phyloP scores from a whole-genome alignment of 1,140 invertebrate species.

The Catajapyx aquilonaris region DNA sequence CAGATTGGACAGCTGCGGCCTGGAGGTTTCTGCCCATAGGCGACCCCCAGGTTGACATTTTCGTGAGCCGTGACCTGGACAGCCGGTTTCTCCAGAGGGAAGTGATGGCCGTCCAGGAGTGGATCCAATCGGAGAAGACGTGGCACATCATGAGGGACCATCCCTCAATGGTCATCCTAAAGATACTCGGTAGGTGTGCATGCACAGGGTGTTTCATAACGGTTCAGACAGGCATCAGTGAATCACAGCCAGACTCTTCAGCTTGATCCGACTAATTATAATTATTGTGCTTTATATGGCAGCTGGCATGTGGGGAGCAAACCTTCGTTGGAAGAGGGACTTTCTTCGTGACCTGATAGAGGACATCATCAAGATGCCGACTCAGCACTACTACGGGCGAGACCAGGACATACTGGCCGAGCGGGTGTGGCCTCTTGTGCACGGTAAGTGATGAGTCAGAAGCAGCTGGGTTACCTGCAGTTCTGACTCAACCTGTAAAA shows the following conservation, averaged over 20 bases:
- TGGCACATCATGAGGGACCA: slow-evolving; percentile 17
- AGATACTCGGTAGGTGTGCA: neutral
- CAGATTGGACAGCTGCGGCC: neutral
- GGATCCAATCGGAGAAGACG: slow-evolving; percentile 10
- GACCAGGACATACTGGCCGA: neutral
- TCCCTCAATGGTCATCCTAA: slow-evolving; percentile 3
- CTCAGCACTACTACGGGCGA: neutral
- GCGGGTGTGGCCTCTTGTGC: neutral
- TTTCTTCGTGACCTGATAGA: neutral
- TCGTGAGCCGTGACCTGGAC: slow-evolving; percentile 12
- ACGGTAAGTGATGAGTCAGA: neutral
- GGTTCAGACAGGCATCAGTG: too few relatives aligned
- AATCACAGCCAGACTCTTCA: neutral
- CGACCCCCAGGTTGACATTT: slow-evolving; percentile 10
- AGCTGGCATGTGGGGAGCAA: slow-evolving; percentile 9
- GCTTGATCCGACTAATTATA: neutral
- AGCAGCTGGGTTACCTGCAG: too few relatives aligned
- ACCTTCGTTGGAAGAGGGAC: neutral
- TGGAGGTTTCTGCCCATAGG: slow-evolving; percentile 12
- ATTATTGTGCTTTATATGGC: neutral
- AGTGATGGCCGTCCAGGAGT: slow-evolving; percentile 13
- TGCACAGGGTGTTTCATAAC: too few relatives aligned
- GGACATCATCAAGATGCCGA: neutral
- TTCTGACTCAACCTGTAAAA: too few relatives aligned
- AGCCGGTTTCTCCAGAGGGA: slow-evolving; percentile 8